These are phyloP conservation scores for Delia radicum DNA, from an alignment of 1,140 invertebrate genomes.

Conservation along the genomic window DNA sequence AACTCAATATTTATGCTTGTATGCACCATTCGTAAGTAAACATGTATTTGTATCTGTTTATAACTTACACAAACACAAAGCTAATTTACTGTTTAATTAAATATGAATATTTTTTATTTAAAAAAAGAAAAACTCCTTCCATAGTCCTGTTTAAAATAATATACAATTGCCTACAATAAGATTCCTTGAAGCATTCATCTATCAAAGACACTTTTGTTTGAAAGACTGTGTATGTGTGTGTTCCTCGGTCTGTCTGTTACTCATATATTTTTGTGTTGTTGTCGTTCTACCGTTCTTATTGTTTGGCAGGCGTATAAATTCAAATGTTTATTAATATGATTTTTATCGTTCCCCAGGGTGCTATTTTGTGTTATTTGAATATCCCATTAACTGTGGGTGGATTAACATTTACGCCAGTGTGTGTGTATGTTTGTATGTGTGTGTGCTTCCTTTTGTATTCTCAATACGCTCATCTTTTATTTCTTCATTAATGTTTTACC, in stretches of 20 bases:
- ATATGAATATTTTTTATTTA: no score
- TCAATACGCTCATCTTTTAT: not conserved
- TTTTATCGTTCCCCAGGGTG: slow-evolving; percentile 22
- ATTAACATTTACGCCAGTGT: not conserved
- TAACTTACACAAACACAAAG: no score
- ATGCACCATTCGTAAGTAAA: no score
- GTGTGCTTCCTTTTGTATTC: no score
- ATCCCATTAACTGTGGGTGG: not conserved
- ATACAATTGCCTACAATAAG: no score
- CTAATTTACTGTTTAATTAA: no score
- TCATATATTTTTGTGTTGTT: not conserved
- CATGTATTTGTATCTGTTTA: no score
- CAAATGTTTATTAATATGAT: slow-evolving; percentile 17
- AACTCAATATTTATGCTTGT: not conserved
- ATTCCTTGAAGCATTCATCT: no score
- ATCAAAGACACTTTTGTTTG: no score
- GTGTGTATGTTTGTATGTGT: not conserved
- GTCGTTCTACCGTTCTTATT: not conserved
- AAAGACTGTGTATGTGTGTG: no score
- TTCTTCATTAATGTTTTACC: slow-evolving; percentile 12
- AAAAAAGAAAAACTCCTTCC: no score
- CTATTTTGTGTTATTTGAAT: not conserved
- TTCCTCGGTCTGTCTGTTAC: not conserved
- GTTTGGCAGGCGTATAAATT: not conserved
- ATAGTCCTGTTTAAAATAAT: no score